Evolutionary conservation across 2,797 vertebrate species (phyloP).

Genomic region (Sebastes kiyomatsui): DNA sequence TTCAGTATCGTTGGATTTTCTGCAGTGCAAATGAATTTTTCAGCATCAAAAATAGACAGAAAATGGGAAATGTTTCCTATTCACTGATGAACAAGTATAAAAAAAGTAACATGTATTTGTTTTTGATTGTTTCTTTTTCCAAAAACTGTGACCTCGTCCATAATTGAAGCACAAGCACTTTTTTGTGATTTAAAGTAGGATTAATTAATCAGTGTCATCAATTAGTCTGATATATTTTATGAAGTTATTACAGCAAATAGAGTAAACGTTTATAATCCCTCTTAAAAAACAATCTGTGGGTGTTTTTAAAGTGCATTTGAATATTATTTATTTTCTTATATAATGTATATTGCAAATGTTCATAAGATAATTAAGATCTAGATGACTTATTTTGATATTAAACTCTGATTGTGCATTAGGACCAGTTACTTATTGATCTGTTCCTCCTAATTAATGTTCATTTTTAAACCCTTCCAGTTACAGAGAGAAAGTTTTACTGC

Average conservation of each 20-base stretch:
- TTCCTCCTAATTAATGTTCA: neutral
- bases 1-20: neutral
- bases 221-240: neutral
- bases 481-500: neutral
- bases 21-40: neutral
- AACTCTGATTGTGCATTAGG: neutral
- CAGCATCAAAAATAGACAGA: neutral
- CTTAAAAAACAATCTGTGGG: neutral
- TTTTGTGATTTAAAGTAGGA: conserved; percentile 25
- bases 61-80: neutral
- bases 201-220: neutral
- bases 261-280: neutral
- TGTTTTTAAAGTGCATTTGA: neutral
- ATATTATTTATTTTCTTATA: conserved; percentile 10
- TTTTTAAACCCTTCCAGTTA: neutral
- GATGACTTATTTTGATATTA: neutral
- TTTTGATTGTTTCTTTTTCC: neutral
- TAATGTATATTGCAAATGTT: neutral
- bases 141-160: conserved; percentile 21
- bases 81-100: neutral
- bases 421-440: neutral
- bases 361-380: neutral
- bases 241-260: neutral
- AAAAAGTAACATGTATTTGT: neutral
- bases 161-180: conserved; percentile 56